phyloP scores from a whole-genome alignment of 2,888 invertebrate species.

The Ennomos quercinarius region DNA sequence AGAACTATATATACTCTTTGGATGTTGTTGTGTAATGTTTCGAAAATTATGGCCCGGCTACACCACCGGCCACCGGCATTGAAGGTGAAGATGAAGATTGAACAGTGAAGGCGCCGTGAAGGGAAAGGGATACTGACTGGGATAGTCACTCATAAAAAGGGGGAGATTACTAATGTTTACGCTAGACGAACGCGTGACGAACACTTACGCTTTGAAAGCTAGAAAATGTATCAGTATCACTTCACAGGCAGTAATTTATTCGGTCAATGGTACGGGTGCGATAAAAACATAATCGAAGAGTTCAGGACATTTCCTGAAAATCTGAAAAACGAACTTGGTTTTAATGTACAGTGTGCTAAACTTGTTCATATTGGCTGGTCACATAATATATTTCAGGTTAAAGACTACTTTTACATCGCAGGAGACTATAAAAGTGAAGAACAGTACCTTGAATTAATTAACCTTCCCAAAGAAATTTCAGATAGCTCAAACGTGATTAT shows the following conservation, averaged over 20 bases:
- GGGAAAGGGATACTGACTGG: too few species aligned
- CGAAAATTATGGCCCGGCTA: too few species aligned
- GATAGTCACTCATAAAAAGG: too few species aligned
- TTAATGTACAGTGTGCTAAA: constrained; percentile 43
- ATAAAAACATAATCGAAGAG: constrained; percentile 49
- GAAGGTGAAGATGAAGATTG: too few species aligned
- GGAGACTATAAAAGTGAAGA: constrained; percentile 64
- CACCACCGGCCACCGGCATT: too few species aligned
- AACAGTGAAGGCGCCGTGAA: too few species aligned
- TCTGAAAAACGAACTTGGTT: constrained; percentile 30
- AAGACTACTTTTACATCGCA: constrained; percentile 57
- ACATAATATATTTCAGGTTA: constrained; percentile 65
- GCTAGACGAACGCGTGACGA: too few species aligned
- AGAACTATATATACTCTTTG: too few species aligned
- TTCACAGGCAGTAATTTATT: constrained; percentile 74
- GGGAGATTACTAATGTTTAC: too few species aligned
- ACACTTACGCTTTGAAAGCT: too few species aligned
- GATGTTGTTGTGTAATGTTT: too few species aligned
- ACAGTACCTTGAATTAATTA: constrained; percentile 49
- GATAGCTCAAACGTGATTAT: constrained; percentile 45
- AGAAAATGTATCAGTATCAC: constrained; percentile 49
- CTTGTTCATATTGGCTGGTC: constrained; percentile 68
- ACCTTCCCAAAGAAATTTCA: constrained; percentile 52
- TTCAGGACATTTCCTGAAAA: constrained; percentile 49
- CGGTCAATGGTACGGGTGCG: constrained; percentile 67